Percentiles rank a stretch among this genome's conserved stretches.
Evolutionary conservation across 2,113 vertebrate species (phyloP).

Genomic region (cat (Felis catus)): DNA sequence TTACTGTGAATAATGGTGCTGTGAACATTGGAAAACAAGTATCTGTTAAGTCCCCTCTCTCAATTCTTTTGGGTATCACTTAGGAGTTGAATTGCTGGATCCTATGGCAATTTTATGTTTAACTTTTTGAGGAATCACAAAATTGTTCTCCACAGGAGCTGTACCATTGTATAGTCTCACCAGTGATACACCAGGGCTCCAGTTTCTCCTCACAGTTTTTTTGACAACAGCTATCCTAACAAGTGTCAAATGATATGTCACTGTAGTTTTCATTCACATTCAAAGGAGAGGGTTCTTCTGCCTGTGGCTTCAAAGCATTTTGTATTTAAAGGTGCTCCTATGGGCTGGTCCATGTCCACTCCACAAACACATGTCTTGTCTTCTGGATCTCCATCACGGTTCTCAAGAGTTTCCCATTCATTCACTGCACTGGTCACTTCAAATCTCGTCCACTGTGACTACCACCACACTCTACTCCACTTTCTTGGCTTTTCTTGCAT

Average conservation of each 20-base stretch:
- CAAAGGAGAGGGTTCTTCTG: background rate
- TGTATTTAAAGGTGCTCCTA: background rate
- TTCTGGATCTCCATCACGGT: background rate
- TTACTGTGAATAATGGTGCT: background rate
- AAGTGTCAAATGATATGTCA: background rate
- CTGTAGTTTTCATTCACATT: background rate
- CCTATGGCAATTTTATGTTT: background rate
- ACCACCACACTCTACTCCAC: background rate
- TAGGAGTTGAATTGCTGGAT: background rate
- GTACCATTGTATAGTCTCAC: background rate
- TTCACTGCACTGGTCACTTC: background rate
- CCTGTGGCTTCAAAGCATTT: background rate
- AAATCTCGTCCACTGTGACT: background rate
- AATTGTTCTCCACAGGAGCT: background rate
- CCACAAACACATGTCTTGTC: background rate
- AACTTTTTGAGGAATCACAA: background rate
- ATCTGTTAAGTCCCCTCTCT: background rate
- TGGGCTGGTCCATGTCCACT: too few species aligned
- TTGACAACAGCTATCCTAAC: background rate
- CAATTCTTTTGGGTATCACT: background rate
- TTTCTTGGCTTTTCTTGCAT: background rate
- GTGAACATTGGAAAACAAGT: background rate
- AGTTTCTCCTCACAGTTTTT: background rate
- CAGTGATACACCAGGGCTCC: background rate
- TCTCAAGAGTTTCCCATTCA: background rate